Evolutionary conservation across 2,888 invertebrate species (phyloP).

Genomic region (Apodemia mormo): DNA sequence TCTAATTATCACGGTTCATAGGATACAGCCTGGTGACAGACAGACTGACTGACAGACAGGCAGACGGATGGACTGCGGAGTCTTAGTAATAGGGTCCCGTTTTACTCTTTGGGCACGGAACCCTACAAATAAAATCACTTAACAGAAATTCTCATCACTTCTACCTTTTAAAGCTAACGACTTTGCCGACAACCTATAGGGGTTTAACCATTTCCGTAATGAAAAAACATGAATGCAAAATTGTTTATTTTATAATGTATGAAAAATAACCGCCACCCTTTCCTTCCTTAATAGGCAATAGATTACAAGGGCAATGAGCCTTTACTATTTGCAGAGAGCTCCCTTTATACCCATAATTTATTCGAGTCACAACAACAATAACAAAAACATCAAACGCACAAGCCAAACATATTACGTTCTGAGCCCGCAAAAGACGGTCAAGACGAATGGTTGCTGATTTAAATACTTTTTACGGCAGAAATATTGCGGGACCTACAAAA

Average conservation of each 20-base stretch:
- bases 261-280: background rate
- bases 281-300: background rate
- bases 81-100: too few species aligned
- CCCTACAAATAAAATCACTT: too few species aligned
- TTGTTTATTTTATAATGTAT: background rate
- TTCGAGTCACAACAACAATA: conserved; percentile 15
- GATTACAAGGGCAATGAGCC: background rate
- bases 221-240: background rate
- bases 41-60: too few species aligned
- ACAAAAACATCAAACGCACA: conserved; percentile 16
- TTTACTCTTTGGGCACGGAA: too few species aligned
- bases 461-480: conserved; percentile 36
- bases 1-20: too few species aligned
- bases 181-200: too few species aligned
- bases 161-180: too few species aligned
- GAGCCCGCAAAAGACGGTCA: conserved; percentile 24
- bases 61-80: too few species aligned
- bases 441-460: conserved; percentile 36
- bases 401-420: conserved; percentile 14
- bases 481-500: conserved; percentile 27
- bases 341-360: background rate
- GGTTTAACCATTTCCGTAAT: too few species aligned
- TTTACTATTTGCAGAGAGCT: background rate
- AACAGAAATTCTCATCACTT: too few species aligned
- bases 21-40: too few species aligned